These are phyloP conservation scores for Scaptomyza cyrtandrae DNA, from an alignment of 2,888 invertebrate genomes.

Conservation along the genomic window DNA sequence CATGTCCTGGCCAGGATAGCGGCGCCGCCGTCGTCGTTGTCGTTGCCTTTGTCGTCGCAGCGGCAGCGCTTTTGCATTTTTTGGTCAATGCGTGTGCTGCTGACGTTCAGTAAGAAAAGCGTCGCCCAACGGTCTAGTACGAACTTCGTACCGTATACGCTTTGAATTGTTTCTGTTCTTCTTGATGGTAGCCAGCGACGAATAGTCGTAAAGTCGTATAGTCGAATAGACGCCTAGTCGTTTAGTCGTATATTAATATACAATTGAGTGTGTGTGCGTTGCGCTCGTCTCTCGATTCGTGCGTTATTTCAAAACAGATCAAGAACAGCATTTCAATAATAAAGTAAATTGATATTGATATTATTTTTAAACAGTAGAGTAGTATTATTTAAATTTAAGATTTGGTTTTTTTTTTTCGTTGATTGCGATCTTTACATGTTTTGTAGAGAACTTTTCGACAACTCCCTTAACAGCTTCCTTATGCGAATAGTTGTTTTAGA, in stretches of 20 bases:
- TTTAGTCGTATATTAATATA: constrained; percentile 34
- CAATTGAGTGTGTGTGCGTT: constrained; percentile 70
- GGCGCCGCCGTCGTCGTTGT: constrained; percentile 48
- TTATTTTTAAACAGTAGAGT: neutral
- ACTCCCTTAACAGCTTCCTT: neutral
- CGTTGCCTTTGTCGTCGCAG: constrained; percentile 48
- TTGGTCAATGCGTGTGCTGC: constrained; percentile 78
- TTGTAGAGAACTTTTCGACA: neutral
- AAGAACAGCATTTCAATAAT: constrained; percentile 29
- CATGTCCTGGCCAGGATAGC: constrained; percentile 57
- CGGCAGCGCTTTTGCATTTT: constrained; percentile 63
- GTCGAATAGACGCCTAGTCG: constrained; percentile 15
- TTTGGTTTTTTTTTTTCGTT: neutral
- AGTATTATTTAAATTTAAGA: neutral
- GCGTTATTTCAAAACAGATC: constrained; percentile 58
- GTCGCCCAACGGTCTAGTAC: constrained; percentile 85
- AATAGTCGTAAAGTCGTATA: constrained; percentile 29
- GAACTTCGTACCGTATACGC: constrained; percentile 80
- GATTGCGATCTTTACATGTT: constrained; percentile 3
- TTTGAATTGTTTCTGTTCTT: constrained; percentile 80
- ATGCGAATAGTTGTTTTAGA: constrained; percentile 4
- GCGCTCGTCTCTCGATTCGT: constrained; percentile 72
- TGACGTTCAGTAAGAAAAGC: constrained; percentile 85
- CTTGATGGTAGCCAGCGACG: constrained; percentile 59
- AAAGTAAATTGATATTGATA: constrained; percentile 30